These are phyloP conservation scores for Sarcophaga peregrina DNA, from an alignment of 1,140 invertebrate species.

Conservation along the genomic window DNA sequence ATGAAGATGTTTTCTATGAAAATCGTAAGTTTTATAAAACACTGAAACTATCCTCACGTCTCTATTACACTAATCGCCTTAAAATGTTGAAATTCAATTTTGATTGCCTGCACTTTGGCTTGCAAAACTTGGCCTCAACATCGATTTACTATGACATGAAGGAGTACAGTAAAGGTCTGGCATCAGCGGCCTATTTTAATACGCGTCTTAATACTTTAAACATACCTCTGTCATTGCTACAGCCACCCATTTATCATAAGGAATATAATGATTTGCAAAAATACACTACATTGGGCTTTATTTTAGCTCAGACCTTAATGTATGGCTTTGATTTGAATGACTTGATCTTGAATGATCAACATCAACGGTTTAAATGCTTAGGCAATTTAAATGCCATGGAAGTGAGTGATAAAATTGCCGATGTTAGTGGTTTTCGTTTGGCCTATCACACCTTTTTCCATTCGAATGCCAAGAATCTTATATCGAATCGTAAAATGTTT, in stretches of 20 bases:
- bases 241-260: conserved; percentile 50
- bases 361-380: conserved; percentile 47
- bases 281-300: conserved; percentile 55
- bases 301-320: conserved; percentile 55
- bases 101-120: conserved; percentile 36
- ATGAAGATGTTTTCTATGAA: conserved; percentile 46
- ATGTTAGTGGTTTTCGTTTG: conserved; percentile 52
- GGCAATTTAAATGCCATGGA: conserved; percentile 48
- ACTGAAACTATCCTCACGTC: conserved; percentile 43
- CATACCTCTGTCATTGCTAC: conserved; percentile 53
- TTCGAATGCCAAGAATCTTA: not conserved
- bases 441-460: conserved; percentile 52
- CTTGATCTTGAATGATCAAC: conserved; percentile 42
- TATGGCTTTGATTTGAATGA: conserved; percentile 52
- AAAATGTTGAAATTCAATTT: conserved; percentile 48
- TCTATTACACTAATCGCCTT: conserved; percentile 53
- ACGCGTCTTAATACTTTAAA: conserved; percentile 51
- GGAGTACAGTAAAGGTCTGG: conserved; percentile 45
- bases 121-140: conserved; percentile 19
- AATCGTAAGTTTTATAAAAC: conserved; percentile 12
- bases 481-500: conserved; percentile 47
- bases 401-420: conserved; percentile 54
- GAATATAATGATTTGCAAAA: conserved; percentile 56
- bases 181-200: conserved; percentile 52
- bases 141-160: conserved; percentile 35